phyloP scores from a whole-genome alignment of 2,888 invertebrate genomes.

The Orchestes rusci region DNA sequence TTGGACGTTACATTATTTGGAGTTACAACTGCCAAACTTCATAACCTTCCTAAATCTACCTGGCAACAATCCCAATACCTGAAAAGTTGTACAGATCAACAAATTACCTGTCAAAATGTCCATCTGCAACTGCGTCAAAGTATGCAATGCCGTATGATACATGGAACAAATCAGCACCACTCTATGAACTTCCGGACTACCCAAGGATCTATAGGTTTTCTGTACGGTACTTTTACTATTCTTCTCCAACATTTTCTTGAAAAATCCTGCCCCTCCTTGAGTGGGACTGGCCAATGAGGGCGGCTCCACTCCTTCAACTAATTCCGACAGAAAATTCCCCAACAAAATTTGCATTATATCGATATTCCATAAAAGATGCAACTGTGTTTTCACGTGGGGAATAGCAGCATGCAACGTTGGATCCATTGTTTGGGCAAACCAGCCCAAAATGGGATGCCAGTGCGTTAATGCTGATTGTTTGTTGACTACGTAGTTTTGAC shows the following conservation, averaged over 20 bases:
- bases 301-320: conserved; percentile 35
- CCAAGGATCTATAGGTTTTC: conserved; percentile 67
- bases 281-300: conserved; percentile 38
- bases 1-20: too few species aligned
- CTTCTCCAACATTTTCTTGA: conserved; percentile 55
- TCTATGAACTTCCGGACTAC: conserved; percentile 72
- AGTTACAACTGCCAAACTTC: too few species aligned
- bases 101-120: conserved; percentile 92
- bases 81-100: too few species aligned
- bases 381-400: conserved; percentile 47
- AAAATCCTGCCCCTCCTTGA: conserved; percentile 47
- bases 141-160: conserved; percentile 85
- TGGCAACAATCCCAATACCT: too few species aligned
- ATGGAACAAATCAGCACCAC: conserved; percentile 84
- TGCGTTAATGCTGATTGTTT: conserved; percentile 88
- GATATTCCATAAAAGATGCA: conserved; percentile 50
- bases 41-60: too few species aligned
- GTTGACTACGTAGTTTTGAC: conserved; percentile 85
- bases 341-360: conserved; percentile 50
- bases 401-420: conserved; percentile 51
- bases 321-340: conserved; percentile 43
- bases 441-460: conserved; percentile 97
- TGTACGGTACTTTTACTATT: conserved; percentile 54
- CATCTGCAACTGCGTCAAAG: conserved; percentile 81
- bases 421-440: conserved; percentile 67